Evolutionary conservation across 2,888 invertebrate species (phyloP), one percentile per base, ranked within the genome.

Genomic region (Heteropelma amictum): DNA sequence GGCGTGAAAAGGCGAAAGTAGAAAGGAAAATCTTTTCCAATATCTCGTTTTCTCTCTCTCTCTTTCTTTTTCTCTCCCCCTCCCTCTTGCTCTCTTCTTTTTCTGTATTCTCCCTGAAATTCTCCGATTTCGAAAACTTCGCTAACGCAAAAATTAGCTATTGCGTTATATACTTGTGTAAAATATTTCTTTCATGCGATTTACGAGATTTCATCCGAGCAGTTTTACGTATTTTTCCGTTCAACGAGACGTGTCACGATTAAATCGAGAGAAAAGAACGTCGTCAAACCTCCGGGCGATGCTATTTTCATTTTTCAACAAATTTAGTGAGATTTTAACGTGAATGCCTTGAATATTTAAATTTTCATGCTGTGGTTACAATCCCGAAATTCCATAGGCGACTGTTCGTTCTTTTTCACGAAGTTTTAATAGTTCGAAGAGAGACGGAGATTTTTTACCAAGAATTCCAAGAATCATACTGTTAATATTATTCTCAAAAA

Each of bases 1-100:
- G 58, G 73, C 51, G 73, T 73, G 73, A 73, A 73, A 73, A 71
- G 63, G 51, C 61, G 61, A 51, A 21, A n/a, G n/a, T 8, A n/a
- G 14, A 58, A 17, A 30, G 26, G 38, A 49, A 58, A 49, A 28
- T 35, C 35, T 40, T 40, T 30, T 23, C 4, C 42, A n/a, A 30
- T 1, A 1, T 10, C 30, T 30, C 30, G 30, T 3, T n/a, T 33
- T 33, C 8, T 33, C 8, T 8, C 1, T n/a, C 1, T n/a, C n/a
- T n/a, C n/a, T n/a, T n/a, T n/a, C n/a, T n/a, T n/a, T n/a, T n/a
- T n/a, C n/a, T n/a, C n/a, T n/a, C n/a, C n/a, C n/a, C n/a, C n/a
- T n/a, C n/a, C n/a, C n/a, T n/a, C n/a, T n/a, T n/a, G n/a, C n/a
- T n/a, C n/a, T n/a, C n/a, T n/a, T n/a, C n/a, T n/a, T n/a, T n/a